These are phyloP conservation scores for Plagodis pulveraria DNA, from an alignment of 2,888 invertebrate species.

Conservation along the genomic window DNA sequence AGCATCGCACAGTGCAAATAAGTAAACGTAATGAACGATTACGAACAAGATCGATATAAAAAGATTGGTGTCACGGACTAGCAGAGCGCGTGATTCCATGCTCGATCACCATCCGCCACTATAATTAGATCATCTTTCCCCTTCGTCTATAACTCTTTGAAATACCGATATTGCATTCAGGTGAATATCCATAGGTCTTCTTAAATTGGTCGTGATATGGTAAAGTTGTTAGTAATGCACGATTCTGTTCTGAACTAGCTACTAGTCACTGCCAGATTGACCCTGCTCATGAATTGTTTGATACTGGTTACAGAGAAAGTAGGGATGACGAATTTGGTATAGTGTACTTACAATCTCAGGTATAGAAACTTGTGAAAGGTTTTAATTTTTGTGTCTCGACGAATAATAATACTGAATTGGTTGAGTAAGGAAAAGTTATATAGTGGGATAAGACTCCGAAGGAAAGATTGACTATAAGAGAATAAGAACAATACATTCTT, in stretches of 20 bases:
- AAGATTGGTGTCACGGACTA: conserved; percentile 73
- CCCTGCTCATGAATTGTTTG: conserved; percentile 46
- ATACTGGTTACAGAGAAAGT: conserved; percentile 60
- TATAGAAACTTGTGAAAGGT: no score
- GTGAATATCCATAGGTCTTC: conserved; percentile 43
- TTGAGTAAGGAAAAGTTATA: no score
- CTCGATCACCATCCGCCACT: conserved; percentile 46
- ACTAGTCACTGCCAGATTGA: conserved; percentile 55
- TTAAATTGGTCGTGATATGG: conserved; percentile 47
- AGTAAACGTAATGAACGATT: conserved; percentile 50
- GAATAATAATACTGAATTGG: no score
- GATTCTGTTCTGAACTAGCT: conserved; percentile 54
- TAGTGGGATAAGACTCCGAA: no score
- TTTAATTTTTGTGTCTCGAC: no score
- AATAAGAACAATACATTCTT: no score
- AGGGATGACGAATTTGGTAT: conserved; percentile 19
- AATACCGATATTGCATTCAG: conserved; percentile 43
- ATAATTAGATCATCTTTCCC: conserved; percentile 49
- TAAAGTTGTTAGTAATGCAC: conserved; percentile 64
- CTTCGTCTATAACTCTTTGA: conserved; percentile 43
- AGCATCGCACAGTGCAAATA: conserved; percentile 40
- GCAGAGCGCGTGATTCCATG: conserved; percentile 62
- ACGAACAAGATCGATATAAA: conserved; percentile 51
- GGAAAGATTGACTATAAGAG: no score
- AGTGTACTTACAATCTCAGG: not conserved